Conservation (phyloP, 2,797 vertebrate species). For the Lateolabrax maculatus region DNA sequence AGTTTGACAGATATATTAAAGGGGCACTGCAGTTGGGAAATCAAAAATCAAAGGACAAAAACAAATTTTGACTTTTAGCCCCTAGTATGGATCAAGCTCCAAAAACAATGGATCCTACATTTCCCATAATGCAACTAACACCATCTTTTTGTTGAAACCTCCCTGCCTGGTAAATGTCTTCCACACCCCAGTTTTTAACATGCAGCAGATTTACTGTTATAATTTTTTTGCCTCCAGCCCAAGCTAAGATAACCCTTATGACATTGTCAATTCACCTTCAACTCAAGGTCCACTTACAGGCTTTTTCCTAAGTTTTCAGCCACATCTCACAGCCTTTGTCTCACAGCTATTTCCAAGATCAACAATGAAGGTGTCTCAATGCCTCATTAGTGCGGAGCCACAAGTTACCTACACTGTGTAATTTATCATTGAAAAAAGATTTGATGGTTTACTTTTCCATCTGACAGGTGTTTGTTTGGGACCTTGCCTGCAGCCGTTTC, state of each 20-base stretch:
- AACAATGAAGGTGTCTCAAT: neutral
- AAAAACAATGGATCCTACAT: neutral
- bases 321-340: neutral
- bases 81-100: neutral
- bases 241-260: neutral
- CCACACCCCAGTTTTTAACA: neutral
- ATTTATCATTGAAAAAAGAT: constrained; percentile 16
- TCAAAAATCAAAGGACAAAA: neutral
- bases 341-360: constrained; percentile 1
- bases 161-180: neutral
- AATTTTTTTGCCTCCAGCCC: neutral
- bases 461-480: constrained; percentile 64
- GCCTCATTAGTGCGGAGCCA: neutral
- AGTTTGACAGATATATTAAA: neutral
- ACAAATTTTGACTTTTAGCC: neutral
- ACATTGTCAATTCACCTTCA: neutral
- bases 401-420: neutral
- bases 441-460: constrained; percentile 22
- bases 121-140: neutral
- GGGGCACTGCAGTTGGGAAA: neutral
- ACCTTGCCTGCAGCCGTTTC: constrained; percentile 10
- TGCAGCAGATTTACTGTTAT: neutral
- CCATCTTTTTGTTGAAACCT: neutral
- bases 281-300: neutral
- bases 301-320: neutral